Percentiles rank a stretch among this genome's conserved stretches.
Evolutionary conservation across 2,888 invertebrate species (phyloP).

Genomic region (Heliconius hortense): DNA sequence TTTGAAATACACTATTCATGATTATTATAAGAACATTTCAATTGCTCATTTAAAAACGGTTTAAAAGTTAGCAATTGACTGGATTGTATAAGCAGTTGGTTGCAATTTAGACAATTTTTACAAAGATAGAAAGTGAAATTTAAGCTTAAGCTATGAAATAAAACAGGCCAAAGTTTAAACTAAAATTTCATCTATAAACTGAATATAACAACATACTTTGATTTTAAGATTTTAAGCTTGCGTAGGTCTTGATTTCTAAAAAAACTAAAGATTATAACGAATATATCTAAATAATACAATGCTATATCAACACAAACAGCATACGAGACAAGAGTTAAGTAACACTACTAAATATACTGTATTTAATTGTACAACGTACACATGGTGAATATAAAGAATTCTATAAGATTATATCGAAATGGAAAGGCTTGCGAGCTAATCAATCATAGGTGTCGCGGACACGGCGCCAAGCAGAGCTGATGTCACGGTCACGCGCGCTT

Average conservation of each 20-base stretch:
- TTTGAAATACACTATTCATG: neutral
- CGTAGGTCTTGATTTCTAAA: neutral
- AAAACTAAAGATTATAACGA: neutral
- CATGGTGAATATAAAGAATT: conserved; percentile 2
- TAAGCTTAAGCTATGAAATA: too few relatives aligned
- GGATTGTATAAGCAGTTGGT: neutral
- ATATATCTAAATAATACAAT: neutral
- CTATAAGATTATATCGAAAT: conserved; percentile 33
- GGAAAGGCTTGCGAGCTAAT: conserved; percentile 47
- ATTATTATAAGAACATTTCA: neutral
- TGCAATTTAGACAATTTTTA: neutral
- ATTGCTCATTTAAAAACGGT: neutral
- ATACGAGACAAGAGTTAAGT: neutral
- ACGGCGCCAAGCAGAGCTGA: conserved; percentile 51
- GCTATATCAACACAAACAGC: too few relatives aligned
- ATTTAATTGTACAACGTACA: neutral
- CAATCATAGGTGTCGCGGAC: conserved; percentile 59
- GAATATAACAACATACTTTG: neutral
- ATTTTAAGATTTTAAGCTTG: neutral
- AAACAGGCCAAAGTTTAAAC: neutral
- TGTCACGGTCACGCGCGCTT: conserved; percentile 75
- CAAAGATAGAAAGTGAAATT: too few relatives aligned
- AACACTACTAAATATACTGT: neutral
- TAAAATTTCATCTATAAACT: neutral
- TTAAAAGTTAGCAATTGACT: neutral